A percentile compares a stretch with the other conserved stretches of the same genome.
Conservation (phyloP, 2,113 vertebrate species). For the Chaetorhynchus papuensis region DNA sequence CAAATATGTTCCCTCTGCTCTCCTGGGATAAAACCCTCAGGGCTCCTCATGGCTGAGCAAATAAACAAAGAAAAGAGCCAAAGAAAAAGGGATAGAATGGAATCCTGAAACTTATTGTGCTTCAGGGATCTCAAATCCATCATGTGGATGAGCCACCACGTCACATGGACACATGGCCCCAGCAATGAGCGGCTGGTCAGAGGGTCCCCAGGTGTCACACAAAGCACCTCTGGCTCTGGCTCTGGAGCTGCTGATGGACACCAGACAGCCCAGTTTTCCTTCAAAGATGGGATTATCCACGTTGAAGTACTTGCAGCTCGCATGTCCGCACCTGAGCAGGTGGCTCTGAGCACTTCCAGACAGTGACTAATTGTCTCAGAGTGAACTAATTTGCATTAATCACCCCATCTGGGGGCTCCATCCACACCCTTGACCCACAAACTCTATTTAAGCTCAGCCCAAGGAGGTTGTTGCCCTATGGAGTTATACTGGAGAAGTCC, state of each 20-base stretch:
- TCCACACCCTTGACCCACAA: background rate
- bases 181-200: background rate
- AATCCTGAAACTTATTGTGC: background rate
- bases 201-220: background rate
- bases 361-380: background rate
- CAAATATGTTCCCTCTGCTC: background rate
- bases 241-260: background rate
- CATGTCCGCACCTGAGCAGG: background rate
- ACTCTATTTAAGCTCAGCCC: background rate
- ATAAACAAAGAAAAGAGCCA: background rate
- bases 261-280: background rate
- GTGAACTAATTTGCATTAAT: background rate
- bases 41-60: background rate
- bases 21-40: background rate
- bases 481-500: background rate
- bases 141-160: rapidly evolving
- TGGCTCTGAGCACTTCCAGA: background rate
- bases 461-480: background rate
- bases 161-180: no score
- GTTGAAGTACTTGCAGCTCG: rapidly evolving
- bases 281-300: background rate
- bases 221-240: background rate
- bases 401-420: background rate
- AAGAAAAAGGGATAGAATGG: background rate
- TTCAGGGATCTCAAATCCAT: background rate